Percentiles rank a stretch among this genome's conserved stretches.
Conservation (phyloP, 2,113 vertebrate species). For the Centropus bengalensis region DNA sequence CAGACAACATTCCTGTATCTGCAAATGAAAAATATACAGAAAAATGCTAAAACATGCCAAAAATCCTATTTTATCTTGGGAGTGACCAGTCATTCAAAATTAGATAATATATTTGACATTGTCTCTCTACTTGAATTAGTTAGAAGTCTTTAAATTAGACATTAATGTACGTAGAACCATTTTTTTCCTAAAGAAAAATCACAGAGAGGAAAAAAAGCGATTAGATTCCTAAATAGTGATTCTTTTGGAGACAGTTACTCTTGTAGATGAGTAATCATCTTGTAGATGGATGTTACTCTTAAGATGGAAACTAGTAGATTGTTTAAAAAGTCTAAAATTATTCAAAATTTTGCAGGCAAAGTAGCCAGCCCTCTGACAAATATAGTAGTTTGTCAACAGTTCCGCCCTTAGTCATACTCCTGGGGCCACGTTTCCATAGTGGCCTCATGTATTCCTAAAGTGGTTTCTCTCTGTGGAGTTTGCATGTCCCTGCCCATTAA, state of each 20-base stretch:
- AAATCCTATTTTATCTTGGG: background rate
- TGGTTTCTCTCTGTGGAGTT: background rate
- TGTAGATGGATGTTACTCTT: background rate
- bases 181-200: background rate
- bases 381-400: background rate
- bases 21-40: background rate
- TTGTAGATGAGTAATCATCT: too few relatives aligned
- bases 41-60: background rate
- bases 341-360: background rate
- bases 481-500: background rate
- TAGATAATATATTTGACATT: background rate
- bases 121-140: background rate
- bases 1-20: background rate
- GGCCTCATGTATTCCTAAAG: background rate
- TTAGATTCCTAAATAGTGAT: background rate
- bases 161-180: background rate
- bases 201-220: background rate
- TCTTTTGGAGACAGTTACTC: background rate
- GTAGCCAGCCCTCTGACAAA: background rate
- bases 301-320: background rate
- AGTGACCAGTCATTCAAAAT: background rate
- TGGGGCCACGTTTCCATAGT: background rate
- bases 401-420: background rate
- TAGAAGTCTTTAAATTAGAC: background rate
- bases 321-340: background rate